Percentiles rank a stretch among this genome's conserved stretches.
phyloP scores from a whole-genome alignment of 1,140 invertebrate species.

The Pseudachorutes palmiensis region DNA sequence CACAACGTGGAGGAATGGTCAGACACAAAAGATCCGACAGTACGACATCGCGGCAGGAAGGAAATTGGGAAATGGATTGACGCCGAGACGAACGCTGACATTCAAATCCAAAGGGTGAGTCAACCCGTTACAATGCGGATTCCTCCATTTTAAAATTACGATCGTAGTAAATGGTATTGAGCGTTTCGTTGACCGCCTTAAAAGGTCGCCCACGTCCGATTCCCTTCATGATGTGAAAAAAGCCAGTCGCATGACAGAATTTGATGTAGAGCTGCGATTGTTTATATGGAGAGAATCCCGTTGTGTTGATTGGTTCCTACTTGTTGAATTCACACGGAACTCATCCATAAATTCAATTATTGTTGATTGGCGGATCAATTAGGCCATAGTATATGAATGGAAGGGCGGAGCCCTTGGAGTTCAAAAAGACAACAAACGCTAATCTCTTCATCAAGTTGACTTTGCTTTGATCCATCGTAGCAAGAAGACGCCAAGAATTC shows the following conservation, averaged over 20 bases:
- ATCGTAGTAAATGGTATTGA: neutral
- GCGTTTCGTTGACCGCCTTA: neutral
- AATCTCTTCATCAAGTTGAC: neutral
- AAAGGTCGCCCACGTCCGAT: too few species aligned
- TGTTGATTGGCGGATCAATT: too few species aligned
- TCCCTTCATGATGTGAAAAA: too few species aligned
- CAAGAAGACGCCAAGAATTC: slow-evolving; percentile 33
- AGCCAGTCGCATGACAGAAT: too few species aligned
- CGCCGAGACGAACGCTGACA: slow-evolving; percentile 32
- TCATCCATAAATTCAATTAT: too few species aligned
- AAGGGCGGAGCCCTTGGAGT: too few species aligned
- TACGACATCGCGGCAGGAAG: slow-evolving; percentile 31
- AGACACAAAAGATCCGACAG: slow-evolving; percentile 23
- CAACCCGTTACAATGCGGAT: neutral
- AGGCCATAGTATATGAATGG: too few species aligned
- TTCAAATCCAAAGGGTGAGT: slow-evolving; percentile 36
- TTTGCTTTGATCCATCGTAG: slow-evolving; percentile 19
- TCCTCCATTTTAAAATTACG: neutral
- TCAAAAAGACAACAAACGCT: neutral
- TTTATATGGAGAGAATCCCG: too few species aligned
- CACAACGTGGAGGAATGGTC: slow-evolving; percentile 38
- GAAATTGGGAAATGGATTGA: slow-evolving; percentile 37
- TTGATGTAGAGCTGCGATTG: too few species aligned
- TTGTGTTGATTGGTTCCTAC: too few species aligned
- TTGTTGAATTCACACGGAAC: too few species aligned